phyloP scores from a whole-genome alignment of 1,140 invertebrate species.

The Chrysopa pallens region DNA sequence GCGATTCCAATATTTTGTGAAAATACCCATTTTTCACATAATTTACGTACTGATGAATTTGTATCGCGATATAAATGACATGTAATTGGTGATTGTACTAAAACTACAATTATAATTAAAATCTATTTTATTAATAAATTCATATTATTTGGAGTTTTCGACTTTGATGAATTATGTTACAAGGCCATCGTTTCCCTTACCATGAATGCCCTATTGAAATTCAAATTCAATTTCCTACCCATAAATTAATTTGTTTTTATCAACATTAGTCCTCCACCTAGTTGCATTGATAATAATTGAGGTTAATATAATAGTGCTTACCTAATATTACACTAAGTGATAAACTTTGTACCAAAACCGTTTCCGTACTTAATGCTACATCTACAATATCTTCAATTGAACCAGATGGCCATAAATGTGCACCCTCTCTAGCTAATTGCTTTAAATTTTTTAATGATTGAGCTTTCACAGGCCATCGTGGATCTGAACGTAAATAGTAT shows the following conservation, averaged over 20 bases:
- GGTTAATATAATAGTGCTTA: too few species aligned
- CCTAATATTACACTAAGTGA: conserved; percentile 14
- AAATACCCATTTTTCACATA: conserved; percentile 35
- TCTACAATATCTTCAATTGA: conserved; percentile 26
- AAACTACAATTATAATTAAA: conserved; percentile 31
- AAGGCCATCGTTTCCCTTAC: too few species aligned
- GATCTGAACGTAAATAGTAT: conserved; percentile 37
- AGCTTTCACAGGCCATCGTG: conserved; percentile 49
- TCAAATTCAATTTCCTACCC: too few species aligned
- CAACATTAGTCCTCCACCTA: too few species aligned
- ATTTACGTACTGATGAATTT: conserved; percentile 28
- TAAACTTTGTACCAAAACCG: conserved; percentile 17
- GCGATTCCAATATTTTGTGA: conserved; percentile 41
- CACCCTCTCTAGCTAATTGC: conserved; percentile 52
- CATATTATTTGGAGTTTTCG: too few species aligned
- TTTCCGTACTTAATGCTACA: conserved; percentile 13
- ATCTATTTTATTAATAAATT: too few species aligned
- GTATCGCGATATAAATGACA: conserved; percentile 29
- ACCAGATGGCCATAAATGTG: conserved; percentile 63
- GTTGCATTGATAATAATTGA: too few species aligned
- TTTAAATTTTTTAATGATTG: conserved; percentile 57
- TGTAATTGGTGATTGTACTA: conserved; percentile 33
- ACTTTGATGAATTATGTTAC: too few species aligned
- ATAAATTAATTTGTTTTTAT: too few species aligned
- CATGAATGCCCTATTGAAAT: too few species aligned